Conservation (phyloP, 2,888 invertebrate genomes). For the Eueremaeus valkanovi region DNA sequence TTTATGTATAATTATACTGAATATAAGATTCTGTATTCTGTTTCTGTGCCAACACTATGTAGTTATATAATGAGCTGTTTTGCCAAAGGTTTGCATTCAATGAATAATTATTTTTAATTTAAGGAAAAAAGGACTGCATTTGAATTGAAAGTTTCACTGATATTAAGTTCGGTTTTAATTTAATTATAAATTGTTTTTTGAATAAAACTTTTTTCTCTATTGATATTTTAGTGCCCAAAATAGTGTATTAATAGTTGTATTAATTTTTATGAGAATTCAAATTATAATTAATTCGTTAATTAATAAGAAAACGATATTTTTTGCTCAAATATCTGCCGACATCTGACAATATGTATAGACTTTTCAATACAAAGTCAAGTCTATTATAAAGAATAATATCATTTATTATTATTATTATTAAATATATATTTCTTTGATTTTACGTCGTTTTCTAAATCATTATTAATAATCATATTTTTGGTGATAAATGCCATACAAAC, state of each 20-base stretch:
- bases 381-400: background rate
- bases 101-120: background rate
- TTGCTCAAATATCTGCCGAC: background rate
- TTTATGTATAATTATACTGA: background rate
- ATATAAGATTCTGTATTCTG: background rate
- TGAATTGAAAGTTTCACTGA: background rate
- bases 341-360: background rate
- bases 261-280: too few species aligned
- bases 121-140: background rate
- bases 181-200: background rate
- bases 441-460: background rate
- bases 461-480: background rate
- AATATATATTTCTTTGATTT: background rate
- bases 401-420: background rate
- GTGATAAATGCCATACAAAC: background rate
- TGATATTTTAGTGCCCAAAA: slow-evolving; percentile 2
- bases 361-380: background rate
- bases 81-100: slow-evolving; percentile 16
- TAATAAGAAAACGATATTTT: background rate
- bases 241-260: background rate
- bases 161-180: too few species aligned
- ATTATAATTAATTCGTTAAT: background rate
- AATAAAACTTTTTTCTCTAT: background rate
- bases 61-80: background rate
- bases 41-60: background rate